Base-by-base conservation (phyloP, 2,797 vertebrate species). In the Acipenser oxyrinchus region DNA sequence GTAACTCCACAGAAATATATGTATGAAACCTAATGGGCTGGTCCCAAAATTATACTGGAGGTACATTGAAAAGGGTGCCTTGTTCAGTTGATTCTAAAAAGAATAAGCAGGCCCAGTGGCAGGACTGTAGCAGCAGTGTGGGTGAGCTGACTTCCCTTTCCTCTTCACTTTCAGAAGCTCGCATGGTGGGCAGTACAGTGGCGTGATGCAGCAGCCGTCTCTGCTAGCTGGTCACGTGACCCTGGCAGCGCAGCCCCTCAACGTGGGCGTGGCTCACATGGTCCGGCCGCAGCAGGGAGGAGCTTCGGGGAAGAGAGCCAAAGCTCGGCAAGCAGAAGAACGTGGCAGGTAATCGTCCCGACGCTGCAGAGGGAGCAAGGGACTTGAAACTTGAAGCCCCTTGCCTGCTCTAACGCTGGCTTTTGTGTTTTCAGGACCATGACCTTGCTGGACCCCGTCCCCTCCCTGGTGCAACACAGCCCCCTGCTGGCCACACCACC, bases 171-270 rank as follows among this genome's bases (percentile, higher is more conserved):
- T 1, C 8, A 90, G 89, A 79, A 83, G 85, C 76, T 92, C 95
- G 70, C 94, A 96, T 66, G 92, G 94, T 53, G 92, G 73, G 85
- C 96, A 96, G 83, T 95, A 92, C 7, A 92, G 93, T 58, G 82
- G 88, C 1, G 78, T 86, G 70, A 83, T 83, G 82, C 96, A 94
- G 77, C 95, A 94, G 81, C 93, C 94, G 0, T 89, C 92, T 1
- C 78, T 89, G 6, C 86, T 83, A 62, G 89, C 92, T 60, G 92
- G 93, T 70, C 93, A 93, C 0, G 81, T 91, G 68, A 83, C 78
- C 0, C 66, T 91, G 75, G 84, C 89, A 23, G 77, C 85, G 0
- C 95, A 95, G 75, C 87, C 86, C 63, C 82, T 94, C 72, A 92
- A 84, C 49, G 84, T 91, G 37, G 91, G 92, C 10, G 83, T 82